Conservation (phyloP, 1,140 invertebrate species). For the Asobara japonica region DNA sequence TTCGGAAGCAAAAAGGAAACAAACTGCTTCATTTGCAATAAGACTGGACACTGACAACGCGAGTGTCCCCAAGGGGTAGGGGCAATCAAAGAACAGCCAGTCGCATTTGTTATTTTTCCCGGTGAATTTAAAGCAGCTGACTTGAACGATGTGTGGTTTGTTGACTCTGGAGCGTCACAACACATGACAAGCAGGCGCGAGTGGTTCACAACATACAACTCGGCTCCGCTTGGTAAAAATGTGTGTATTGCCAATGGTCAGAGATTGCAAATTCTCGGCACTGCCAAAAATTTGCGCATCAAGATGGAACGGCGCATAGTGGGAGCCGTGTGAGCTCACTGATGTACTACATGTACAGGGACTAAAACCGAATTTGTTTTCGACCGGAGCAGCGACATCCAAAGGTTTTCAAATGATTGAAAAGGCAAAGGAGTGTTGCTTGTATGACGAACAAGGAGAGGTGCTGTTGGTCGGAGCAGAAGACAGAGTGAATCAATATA, state of each 20-base stretch:
- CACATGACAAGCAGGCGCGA: conserved; percentile 19
- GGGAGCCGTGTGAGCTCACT: conserved; percentile 3
- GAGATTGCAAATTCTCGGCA: neutral
- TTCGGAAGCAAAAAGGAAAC: conserved; percentile 12
- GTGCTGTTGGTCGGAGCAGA: neutral
- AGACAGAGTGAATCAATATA: conserved; percentile 15
- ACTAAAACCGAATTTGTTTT: conserved; percentile 21
- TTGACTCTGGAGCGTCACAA: conserved; percentile 11
- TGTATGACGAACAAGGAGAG: neutral
- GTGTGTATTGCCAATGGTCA: neutral
- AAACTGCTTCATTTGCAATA: neutral
- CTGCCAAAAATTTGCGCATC: neutral
- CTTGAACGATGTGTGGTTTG: neutral
- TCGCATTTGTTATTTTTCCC: conserved; percentile 20
- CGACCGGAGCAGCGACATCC: neutral
- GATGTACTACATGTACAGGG: conserved; percentile 24
- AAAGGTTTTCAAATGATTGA: conserved; percentile 11
- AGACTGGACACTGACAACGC: conserved; percentile 4
- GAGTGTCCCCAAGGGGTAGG: no score
- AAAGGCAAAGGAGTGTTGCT: neutral
- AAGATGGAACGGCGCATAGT: conserved; percentile 1
- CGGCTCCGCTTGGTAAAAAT: neutral
- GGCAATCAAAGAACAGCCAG: neutral
- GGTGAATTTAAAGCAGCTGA: conserved; percentile 6
- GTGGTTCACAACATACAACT: neutral